Base-by-base conservation (phyloP, 1,140 invertebrate species). In the Ceratina japonica region DNA sequence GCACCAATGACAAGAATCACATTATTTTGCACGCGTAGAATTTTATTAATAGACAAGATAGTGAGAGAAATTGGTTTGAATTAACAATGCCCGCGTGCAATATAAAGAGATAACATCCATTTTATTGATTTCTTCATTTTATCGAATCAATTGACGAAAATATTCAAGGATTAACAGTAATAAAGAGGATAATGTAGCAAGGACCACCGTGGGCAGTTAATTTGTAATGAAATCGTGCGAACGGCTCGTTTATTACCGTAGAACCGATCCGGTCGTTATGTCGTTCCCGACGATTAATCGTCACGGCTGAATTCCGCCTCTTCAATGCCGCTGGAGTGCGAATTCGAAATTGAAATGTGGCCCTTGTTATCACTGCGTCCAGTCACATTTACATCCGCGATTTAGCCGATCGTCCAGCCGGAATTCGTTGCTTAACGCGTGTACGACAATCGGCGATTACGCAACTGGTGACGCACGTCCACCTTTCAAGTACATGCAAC, bases 401-500 rank as follows among this genome's bases (percentile, higher is more conserved):
- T 86, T 86, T 85, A 82, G 27, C 20, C 73, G 69, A 20, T 63
- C 66, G 52, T 20, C 62, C 66, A 85, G 74, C 84, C 84, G 84
- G 84, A 86, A 85, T 86, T 75, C 63, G 59, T 86, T 86, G 84
- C 75, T 86, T 86, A 86, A 86, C 83, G 37, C 37, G 61, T 12
- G 16, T 13, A 24, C 51, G 75, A 81, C 82, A 79, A 86, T 85
- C 83, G 71, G 15, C 80, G 37, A 85, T 86, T 85, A 72, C 59
- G 68, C 63, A 86, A 86, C 73, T n/a, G 15, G 44, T 66, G 72
- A 85, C 72, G 75, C 51, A 15, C 69, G 56, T 72, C 54, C 79
- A 37, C 74, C 66, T 84, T 79, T 58, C 76, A 82, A 77, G 44
- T 71, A 62, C 44, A 13, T 37, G 51, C 16, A 54, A 54, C 68